Conservation (phyloP, 2,888 invertebrate genomes). For the Netelia melanura region DNA sequence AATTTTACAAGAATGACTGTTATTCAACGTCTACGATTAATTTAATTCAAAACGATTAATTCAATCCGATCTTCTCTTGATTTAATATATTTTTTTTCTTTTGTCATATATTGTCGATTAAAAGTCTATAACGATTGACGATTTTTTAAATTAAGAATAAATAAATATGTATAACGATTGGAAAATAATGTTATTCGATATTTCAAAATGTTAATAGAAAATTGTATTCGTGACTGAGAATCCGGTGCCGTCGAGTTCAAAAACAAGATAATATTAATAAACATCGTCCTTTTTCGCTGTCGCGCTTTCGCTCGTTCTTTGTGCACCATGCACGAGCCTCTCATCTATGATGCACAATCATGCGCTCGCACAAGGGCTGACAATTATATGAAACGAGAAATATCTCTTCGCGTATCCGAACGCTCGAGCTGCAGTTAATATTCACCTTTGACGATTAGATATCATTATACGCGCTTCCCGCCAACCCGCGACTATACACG, state of each 20-base stretch:
- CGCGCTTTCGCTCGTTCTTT: neutral
- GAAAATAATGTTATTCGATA: too few relatives aligned
- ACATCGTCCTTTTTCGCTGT: neutral
- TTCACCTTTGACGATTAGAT: slow-evolving; percentile 49
- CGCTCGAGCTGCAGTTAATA: slow-evolving; percentile 34
- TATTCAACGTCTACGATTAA: too few relatives aligned
- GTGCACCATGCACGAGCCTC: slow-evolving; percentile 21
- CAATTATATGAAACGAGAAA: slow-evolving; percentile 50
- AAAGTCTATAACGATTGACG: neutral
- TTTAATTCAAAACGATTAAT: too few relatives aligned
- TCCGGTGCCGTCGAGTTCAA: slow-evolving; percentile 29
- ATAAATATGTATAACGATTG: neutral
- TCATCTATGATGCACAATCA: slow-evolving; percentile 23
- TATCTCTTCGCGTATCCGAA: slow-evolving; percentile 29
- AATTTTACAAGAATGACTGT: too few relatives aligned
- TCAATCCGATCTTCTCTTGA: too few relatives aligned
- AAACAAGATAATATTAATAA: slow-evolving; percentile 27
- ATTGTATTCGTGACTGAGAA: neutral
- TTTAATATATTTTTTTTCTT: neutral
- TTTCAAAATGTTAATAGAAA: too few relatives aligned
- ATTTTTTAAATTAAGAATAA: neutral
- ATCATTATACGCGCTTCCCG: slow-evolving; percentile 6
- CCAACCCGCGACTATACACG: neutral
- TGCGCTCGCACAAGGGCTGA: slow-evolving; percentile 13
- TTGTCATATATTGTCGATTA: neutral